Evolutionary conservation across 1,140 invertebrate genomes (phyloP).

Genomic region (Tetragnatha versicolor): DNA sequence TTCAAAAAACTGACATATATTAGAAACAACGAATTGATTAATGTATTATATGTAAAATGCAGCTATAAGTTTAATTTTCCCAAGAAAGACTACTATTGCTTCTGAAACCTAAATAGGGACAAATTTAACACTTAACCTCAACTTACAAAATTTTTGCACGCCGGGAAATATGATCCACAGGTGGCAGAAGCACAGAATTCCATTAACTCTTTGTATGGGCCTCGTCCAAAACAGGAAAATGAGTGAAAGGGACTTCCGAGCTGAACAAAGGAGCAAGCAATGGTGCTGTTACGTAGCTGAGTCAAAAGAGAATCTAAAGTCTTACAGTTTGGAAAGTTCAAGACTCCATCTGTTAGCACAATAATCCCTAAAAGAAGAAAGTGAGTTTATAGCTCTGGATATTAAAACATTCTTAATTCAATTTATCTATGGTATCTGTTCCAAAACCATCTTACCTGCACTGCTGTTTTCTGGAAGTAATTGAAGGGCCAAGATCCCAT

Average conservation of each 20-base stretch:
- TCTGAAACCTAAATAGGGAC: no score
- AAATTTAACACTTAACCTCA: no score
- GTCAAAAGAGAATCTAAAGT: constrained; percentile 77
- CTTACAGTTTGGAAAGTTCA: constrained; percentile 78
- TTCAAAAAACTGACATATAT: no score
- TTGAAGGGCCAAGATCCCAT: constrained; percentile 79
- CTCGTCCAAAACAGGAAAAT: constrained; percentile 72
- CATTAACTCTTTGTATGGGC: constrained; percentile 78
- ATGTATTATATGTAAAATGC: no score
- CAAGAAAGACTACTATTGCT: no score
- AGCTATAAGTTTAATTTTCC: no score
- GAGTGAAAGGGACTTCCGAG: constrained; percentile 76
- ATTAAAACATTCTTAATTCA: no score
- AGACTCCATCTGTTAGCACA: constrained; percentile 81
- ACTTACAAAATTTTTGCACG: constrained; percentile 43
- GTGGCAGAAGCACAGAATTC: constrained; percentile 81
- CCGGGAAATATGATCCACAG: constrained; percentile 74
- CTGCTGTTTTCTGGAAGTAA: constrained; percentile 80
- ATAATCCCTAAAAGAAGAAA: constrained; percentile 73
- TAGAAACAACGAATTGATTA: no score
- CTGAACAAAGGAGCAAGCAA: constrained; percentile 82
- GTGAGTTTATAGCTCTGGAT: no score
- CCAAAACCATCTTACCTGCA: constrained; percentile 76
- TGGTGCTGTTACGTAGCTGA: constrained; percentile 78
- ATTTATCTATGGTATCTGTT: no score